Evolutionary conservation across 2,797 vertebrate genomes (phyloP).

Genomic region (Acomys russatus): DNA sequence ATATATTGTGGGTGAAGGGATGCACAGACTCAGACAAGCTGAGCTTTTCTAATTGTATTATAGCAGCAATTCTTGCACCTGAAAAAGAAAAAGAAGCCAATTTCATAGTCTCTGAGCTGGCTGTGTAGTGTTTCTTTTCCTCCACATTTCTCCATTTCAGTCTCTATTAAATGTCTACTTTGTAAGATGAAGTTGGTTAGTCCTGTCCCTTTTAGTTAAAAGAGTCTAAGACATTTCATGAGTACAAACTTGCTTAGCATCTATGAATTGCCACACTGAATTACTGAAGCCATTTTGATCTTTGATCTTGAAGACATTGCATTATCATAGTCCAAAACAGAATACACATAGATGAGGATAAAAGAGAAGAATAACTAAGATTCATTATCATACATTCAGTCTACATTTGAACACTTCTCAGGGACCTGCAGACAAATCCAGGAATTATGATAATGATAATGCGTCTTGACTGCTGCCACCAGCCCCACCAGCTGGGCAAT

Average conservation of each 20-base stretch:
- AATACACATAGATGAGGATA: neutral
- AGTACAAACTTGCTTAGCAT: neutral
- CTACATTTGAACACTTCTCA: neutral
- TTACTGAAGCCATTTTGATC: slow-evolving; percentile 1
- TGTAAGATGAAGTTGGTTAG: neutral
- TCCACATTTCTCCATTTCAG: neutral
- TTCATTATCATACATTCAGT: neutral
- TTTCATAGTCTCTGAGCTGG: neutral
- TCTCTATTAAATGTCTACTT: neutral
- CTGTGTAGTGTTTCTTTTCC: neutral
- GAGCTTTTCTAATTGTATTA: neutral
- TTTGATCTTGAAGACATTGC: neutral
- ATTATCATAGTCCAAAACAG: neutral
- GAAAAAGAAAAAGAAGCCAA: neutral
- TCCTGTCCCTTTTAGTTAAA: neutral
- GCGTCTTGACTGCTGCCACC: neutral
- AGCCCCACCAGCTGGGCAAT: accelerated
- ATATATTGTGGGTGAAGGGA: neutral
- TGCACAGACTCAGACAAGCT: neutral
- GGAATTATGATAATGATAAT: neutral
- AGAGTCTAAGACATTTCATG: neutral
- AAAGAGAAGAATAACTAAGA: slow-evolving; percentile 17
- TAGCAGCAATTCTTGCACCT: neutral
- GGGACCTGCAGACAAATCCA: neutral
- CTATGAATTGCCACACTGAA: neutral